Evolutionary conservation across 2,797 vertebrate genomes (phyloP).

Genomic region (Onychomys arenicola): DNA sequence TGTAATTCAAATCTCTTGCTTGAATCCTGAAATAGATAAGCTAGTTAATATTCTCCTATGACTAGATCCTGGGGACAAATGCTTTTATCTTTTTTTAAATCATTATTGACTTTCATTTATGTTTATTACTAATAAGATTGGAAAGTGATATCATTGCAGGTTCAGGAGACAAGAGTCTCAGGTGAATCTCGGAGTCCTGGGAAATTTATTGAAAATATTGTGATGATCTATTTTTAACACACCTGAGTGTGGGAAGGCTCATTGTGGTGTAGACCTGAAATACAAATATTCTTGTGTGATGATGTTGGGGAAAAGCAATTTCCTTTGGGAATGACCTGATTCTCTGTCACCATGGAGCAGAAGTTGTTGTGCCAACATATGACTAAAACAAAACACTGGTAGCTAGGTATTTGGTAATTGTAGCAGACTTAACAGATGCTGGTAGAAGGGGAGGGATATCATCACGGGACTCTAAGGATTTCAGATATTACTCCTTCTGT

Average conservation of each 20-base stretch:
- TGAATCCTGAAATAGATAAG: not conserved
- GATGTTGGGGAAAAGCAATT: not conserved
- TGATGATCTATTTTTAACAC: not conserved
- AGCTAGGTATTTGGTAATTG: not conserved
- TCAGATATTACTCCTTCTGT: no score
- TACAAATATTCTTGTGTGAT: not conserved
- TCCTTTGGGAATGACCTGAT: not conserved
- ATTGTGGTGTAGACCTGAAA: no score
- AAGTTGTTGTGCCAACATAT: not conserved
- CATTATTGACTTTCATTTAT: not conserved
- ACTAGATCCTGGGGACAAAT: not conserved
- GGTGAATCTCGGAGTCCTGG: accelerated
- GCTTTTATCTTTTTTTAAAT: not conserved
- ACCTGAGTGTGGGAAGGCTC: not conserved
- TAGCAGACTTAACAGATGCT: not conserved
- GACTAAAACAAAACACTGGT: not conserved
- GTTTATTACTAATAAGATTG: accelerated
- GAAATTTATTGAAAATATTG: not conserved
- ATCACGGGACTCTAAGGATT: no score
- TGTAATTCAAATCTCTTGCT: not conserved
- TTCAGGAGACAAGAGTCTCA: accelerated
- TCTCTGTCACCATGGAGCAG: not conserved
- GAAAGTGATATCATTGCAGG: not conserved
- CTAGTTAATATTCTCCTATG: not conserved
- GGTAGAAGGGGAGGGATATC: not conserved